Base-by-base conservation (phyloP, 2,797 vertebrate species). In the Onychomys leucogaster region DNA sequence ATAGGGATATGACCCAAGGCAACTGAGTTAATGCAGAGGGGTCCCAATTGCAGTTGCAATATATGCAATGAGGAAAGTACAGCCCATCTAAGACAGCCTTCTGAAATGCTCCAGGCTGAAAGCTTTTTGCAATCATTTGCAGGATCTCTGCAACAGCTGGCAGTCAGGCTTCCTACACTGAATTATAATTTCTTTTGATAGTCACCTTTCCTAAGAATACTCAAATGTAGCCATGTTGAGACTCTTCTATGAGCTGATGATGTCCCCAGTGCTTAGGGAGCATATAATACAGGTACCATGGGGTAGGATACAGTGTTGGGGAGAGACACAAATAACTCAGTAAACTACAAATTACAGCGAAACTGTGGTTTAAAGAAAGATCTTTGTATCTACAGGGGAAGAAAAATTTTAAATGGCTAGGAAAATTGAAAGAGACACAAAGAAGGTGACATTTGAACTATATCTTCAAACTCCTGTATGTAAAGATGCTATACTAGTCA, bases 341-440 rank as follows among this genome's bases (percentile, higher is more conserved):
- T 77, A 37, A 78, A 55, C 34, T 77, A 10, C 12, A 89, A 65
- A 43, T 29, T 85, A 67, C 16, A 85, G 80, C 67, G 34, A 85
- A 77, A 65, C 43, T 55, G 46, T 67, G 63, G 84, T 77, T 81
- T 88, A 94, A 86, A 61, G 80, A 93, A 89, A 34, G 49, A 27
- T 59, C 59, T 91, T 75, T 75, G 37, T 91, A 61, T 89, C 10
- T 55, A 82, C 21, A 94, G 3, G n/a, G 83, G 46, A 87, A 77
- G 43, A 29, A 71, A 90, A 49, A 4, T 65, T 83, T 90, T 84
- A 52, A 25, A 29, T 14, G 23, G 73, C 80, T 43, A 21, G 1
- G 17, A 55, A 23, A 82, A 63, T 14, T 69, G 19, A 57, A 95
- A 80, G 25, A 55, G n/a, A 85, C n/a, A 89, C 4, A 85, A 67